Evolutionary conservation across 2,797 vertebrate species (phyloP).

Genomic region (Remorina albescens): DNA sequence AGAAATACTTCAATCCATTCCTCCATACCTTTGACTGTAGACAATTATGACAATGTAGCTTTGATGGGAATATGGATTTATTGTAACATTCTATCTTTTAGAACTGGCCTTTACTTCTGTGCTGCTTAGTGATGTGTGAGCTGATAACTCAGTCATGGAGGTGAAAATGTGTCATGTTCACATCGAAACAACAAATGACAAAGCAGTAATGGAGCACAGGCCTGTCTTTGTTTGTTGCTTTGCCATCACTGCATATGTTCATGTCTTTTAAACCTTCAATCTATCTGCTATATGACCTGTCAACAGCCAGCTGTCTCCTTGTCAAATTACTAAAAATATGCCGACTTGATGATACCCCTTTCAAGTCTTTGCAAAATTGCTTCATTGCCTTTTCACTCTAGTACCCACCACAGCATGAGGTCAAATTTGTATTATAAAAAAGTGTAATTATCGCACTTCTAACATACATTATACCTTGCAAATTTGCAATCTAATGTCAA

Average conservation of each 20-base stretch:
- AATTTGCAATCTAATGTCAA: conserved; percentile 1
- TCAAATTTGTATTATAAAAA: not conserved
- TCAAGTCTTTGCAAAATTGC: not conserved
- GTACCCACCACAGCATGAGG: conserved; percentile 6
- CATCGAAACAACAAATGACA: not conserved
- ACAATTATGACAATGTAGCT: conserved; percentile 2
- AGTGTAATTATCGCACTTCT: not conserved
- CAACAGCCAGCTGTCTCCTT: not conserved
- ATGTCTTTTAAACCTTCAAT: not conserved
- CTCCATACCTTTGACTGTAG: not conserved
- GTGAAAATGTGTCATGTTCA: not conserved
- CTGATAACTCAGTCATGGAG: not conserved
- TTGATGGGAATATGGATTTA: not conserved
- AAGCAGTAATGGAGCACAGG: not conserved
- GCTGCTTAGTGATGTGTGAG: not conserved
- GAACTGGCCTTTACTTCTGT: not conserved
- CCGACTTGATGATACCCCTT: not conserved
- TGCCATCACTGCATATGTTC: not conserved
- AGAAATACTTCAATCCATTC: no score
- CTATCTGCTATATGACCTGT: not conserved
- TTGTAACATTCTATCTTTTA: not conserved
- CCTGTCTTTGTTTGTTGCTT: not conserved
- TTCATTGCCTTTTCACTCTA: not conserved
- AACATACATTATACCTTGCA: not conserved
- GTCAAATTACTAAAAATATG: not conserved